These are phyloP conservation scores for Campopleginae sp. DNA, from an alignment of 2,888 invertebrate species.

Conservation along the genomic window DNA sequence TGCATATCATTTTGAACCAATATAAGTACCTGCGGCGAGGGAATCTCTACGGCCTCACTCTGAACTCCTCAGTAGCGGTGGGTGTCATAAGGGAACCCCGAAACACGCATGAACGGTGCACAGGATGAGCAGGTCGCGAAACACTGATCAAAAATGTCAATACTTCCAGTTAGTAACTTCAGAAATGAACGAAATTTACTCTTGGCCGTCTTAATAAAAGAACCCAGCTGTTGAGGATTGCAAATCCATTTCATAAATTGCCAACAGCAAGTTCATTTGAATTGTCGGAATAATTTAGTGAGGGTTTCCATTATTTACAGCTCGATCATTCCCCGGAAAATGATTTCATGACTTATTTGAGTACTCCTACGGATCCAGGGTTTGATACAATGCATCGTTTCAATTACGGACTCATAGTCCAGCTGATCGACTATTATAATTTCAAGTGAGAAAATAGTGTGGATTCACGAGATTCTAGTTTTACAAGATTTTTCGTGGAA, in stretches of 20 bases:
- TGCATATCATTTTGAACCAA: constrained; percentile 71
- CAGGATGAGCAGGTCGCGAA: no score
- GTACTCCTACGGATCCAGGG: constrained; percentile 85
- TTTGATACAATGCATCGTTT: constrained; percentile 88
- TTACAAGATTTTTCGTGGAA: not conserved
- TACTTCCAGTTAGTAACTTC: no score
- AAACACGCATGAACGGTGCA: not conserved
- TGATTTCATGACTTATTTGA: constrained; percentile 84
- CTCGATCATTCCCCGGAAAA: constrained; percentile 71
- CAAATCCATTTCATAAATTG: not conserved
- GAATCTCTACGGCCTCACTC: constrained; percentile 74
- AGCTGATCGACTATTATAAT: constrained; percentile 88
- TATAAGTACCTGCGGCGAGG: constrained; percentile 78
- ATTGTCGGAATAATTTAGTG: not conserved
- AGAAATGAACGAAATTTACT: no score
- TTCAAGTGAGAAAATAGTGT: constrained; percentile 85
- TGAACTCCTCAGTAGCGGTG: constrained; percentile 77
- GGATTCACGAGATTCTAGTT: not conserved
- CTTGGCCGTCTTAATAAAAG: no score
- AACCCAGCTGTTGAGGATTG: not conserved
- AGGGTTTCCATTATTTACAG: constrained; percentile 58
- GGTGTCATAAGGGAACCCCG: constrained; percentile 27
- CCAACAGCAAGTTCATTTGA: not conserved
- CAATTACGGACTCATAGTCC: constrained; percentile 87
- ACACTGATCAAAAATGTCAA: no score